Evolutionary conservation across 1,140 invertebrate species (phyloP).

Genomic region (Drosophila albomicans): DNA sequence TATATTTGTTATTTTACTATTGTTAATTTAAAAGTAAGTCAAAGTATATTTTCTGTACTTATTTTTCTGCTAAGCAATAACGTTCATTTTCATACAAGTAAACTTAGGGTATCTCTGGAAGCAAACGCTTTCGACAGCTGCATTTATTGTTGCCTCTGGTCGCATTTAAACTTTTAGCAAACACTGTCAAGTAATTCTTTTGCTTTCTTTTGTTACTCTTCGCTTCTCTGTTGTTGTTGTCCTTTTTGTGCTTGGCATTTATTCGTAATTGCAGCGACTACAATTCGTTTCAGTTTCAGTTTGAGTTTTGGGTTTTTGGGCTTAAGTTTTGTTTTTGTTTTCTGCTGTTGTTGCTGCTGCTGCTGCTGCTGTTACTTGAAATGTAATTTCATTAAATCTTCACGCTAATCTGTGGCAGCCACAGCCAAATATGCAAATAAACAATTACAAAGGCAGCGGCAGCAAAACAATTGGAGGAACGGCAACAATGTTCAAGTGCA

Average conservation of each 20-base stretch:
- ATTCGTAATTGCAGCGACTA: constrained; percentile 54
- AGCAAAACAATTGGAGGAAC: background rate
- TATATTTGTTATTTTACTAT: no score
- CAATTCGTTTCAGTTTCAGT: constrained; percentile 15
- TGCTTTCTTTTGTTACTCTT: background rate
- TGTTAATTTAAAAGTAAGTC: no score
- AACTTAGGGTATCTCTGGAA: constrained; percentile 1
- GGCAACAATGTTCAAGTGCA: constrained; percentile 18
- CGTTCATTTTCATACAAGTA: no score
- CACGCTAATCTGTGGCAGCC: constrained; percentile 70
- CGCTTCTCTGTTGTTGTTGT: background rate
- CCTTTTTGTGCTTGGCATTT: constrained; percentile 18
- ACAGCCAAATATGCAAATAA: constrained; percentile 74
- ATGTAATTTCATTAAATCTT: constrained; percentile 74
- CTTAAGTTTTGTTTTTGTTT: constrained; percentile 4
- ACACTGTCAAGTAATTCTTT: constrained; percentile 32
- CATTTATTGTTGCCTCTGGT: background rate
- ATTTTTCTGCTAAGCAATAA: no score
- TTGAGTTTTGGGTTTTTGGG: background rate
- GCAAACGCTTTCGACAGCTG: no score
- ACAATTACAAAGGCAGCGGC: constrained; percentile 60
- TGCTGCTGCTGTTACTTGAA: constrained; percentile 16
- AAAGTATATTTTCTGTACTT: no score
- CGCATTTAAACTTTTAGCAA: constrained; percentile 46
- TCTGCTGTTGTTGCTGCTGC: constrained; percentile 7